Evolutionary conservation across 2,113 vertebrate species (phyloP).

Genomic region (Geococcyx californianus): DNA sequence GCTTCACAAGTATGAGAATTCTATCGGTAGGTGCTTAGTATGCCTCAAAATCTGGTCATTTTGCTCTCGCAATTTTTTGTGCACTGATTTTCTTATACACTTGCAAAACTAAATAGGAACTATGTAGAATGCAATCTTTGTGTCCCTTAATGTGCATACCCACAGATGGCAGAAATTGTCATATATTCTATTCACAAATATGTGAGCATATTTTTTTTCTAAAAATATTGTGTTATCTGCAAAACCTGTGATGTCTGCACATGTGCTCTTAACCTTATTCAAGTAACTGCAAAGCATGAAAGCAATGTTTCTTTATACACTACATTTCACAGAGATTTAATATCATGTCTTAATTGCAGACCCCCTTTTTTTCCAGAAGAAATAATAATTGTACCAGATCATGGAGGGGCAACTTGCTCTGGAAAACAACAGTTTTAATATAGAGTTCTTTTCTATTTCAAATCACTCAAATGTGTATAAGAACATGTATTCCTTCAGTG

Average conservation of each 20-base stretch:
- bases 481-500: not conserved
- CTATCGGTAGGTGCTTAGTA: not conserved
- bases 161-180: not conserved
- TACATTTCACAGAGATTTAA: not conserved
- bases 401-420: not conserved
- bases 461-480: not conserved
- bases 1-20: not conserved
- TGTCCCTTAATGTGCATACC: not conserved
- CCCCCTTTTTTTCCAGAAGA: not conserved
- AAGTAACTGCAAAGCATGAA: not conserved
- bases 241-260: not conserved
- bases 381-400: not conserved
- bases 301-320: not conserved
- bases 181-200: not conserved
- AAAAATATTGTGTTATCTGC: not conserved
- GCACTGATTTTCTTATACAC: not conserved
- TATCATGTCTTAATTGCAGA: not conserved
- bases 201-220: not conserved
- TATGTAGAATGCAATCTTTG: not conserved
- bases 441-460: not conserved
- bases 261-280: not conserved
- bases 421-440: not conserved
- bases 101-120: not conserved
- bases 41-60: not conserved
- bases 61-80: not conserved